These are phyloP conservation scores for Hydrocynus forskahlii DNA, from an alignment of 2,797 vertebrate species.

Conservation along the genomic window DNA sequence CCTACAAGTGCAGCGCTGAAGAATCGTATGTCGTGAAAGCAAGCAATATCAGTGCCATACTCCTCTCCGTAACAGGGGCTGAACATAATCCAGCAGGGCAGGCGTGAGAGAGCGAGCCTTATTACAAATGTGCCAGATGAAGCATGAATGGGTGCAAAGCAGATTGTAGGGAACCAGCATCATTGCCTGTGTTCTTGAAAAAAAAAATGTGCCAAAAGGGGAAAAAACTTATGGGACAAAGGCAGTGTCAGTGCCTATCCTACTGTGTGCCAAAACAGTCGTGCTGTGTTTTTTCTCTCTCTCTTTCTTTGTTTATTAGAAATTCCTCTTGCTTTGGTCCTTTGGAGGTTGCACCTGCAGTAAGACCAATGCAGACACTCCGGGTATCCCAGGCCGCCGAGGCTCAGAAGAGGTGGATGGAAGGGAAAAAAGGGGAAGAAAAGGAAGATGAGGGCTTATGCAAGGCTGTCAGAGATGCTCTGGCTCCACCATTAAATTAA, in stretches of 20 bases:
- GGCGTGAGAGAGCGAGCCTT: conserved; percentile 48
- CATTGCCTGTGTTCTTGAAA: conserved; percentile 55
- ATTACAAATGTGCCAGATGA: conserved; percentile 56
- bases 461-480: conserved; percentile 54
- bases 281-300: conserved; percentile 15
- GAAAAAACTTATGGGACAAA: conserved; percentile 54
- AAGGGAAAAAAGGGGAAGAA: not conserved
- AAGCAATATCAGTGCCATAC: conserved; percentile 59
- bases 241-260: conserved; percentile 48
- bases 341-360: conserved; percentile 45
- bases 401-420: conserved; percentile 5
- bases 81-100: conserved; percentile 51
- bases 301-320: conserved; percentile 27
- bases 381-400: conserved; percentile 44
- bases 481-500: conserved; percentile 59
- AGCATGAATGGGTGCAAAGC: conserved; percentile 48
- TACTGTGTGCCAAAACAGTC: conserved; percentile 38
- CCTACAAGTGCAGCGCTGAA: conserved; percentile 67
- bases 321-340: conserved; percentile 24
- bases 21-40: conserved; percentile 61
- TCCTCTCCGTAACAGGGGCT: conserved; percentile 63
- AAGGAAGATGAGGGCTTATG: conserved; percentile 40
- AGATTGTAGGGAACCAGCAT: conserved; percentile 53
- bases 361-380: conserved; percentile 4
- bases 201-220: conserved; percentile 37